phyloP scores from a whole-genome alignment of 1,140 invertebrate species.

The Lamellibrachia luymesi region DNA sequence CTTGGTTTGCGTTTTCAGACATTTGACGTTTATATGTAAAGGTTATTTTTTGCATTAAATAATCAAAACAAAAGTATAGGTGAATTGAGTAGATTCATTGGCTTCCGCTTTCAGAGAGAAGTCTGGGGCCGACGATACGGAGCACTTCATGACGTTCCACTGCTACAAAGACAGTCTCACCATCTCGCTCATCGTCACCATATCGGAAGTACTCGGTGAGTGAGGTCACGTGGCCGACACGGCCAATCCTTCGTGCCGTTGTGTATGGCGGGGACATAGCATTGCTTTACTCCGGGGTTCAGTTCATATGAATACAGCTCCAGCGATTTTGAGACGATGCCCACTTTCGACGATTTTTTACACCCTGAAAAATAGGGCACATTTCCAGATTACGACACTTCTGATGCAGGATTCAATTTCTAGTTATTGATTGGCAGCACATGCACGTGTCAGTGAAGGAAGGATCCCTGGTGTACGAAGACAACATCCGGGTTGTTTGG shows the following conservation, averaged over 20 bases:
- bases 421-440: no score
- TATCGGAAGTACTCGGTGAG: conserved; percentile 39
- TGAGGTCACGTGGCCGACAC: background rate
- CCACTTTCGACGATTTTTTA: no score
- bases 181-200: conserved; percentile 39
- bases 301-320: no score
- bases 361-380: no score
- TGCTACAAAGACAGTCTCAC: conserved; percentile 42
- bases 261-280: background rate
- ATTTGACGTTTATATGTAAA: background rate
- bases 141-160: conserved; percentile 45
- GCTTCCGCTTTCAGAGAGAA: conserved; percentile 30
- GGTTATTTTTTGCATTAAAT: conserved; percentile 10
- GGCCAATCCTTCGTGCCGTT: background rate
- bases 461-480: no score
- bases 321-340: no score
- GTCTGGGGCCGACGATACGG: conserved; percentile 36
- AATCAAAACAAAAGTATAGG: background rate
- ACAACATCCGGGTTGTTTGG: no score
- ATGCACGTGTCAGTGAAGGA: no score
- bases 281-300: background rate
- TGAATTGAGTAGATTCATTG: background rate
- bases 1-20: conserved; percentile 26
- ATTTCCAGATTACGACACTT: no score
- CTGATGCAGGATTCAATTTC: no score